Base-by-base conservation (phyloP, 2,113 vertebrate genomes). In the Myotis lucifugus region DNA sequence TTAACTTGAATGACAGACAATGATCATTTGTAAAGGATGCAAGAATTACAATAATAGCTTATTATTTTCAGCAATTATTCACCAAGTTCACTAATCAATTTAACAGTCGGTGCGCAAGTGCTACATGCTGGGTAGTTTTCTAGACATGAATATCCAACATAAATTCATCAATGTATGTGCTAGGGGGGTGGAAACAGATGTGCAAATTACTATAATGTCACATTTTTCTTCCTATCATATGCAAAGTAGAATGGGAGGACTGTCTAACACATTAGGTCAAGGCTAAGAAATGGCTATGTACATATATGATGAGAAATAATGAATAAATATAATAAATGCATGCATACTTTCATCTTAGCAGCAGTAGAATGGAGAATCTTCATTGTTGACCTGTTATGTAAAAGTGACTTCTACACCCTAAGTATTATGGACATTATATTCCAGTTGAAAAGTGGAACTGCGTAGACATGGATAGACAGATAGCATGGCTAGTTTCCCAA, bases 11-110 rank as follows among this genome's bases (percentile, higher is more conserved):
- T 88, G 42, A 54, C 27, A 79, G n/a, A 82, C 64, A 66, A 59
- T 48, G 11, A 52, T 32, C 69, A 67, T 77, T 73, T 69, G 14
- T 56, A 70, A 93, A 69, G 54, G 59, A 88, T 73, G 29, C 2
- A 94, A 94, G 32, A 69, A 81, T 37, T 59, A 59, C 0, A 81
- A 21, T 76, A 48, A 42, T 7, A 64, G 54, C 5, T 52, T 50
- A 23, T 32, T 81, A 19, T 89, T 54, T 91, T 79, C 72, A 85
- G 21, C 42, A 72, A 91, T 52, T 40, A 92, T 93, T 91, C 78
- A 52, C 17, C 40, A 70, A 85, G 25, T 29, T 61, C n/a, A 56
- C 42, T 84, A 61, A 46, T 66, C 46, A 67, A 56, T 37, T 94
- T 66, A 72, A 86, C 11, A 77, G 13, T 85, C n/a, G 69, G n/a